Evolutionary conservation across 2,113 vertebrate species (phyloP).

Genomic region (Hassar affinis): DNA sequence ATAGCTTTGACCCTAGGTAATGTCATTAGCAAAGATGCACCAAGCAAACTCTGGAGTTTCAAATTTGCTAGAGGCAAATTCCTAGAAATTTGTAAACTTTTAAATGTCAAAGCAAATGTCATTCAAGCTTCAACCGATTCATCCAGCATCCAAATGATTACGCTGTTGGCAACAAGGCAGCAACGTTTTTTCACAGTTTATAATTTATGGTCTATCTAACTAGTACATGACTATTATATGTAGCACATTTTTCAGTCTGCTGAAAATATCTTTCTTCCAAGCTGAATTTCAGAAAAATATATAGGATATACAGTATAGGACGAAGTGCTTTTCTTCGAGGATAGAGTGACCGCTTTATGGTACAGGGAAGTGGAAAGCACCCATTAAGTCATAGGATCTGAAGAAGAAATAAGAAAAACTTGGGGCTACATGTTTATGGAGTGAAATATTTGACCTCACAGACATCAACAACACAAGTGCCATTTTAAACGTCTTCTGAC

Average conservation of each 20-base stretch:
- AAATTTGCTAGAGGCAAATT: slow-evolving; percentile 5
- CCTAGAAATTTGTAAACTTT: slow-evolving; percentile 32
- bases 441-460: slow-evolving; percentile 36
- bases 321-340: slow-evolving; percentile 17
- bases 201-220: neutral
- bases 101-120: slow-evolving; percentile 44
- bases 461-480: slow-evolving; percentile 21
- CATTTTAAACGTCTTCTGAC: slow-evolving; percentile 33
- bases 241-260: slow-evolving; percentile 9
- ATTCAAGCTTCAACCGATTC: slow-evolving; percentile 2
- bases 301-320: slow-evolving; percentile 22
- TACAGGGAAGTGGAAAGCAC: slow-evolving; percentile 35
- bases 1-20: neutral
- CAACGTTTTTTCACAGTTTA: slow-evolving; percentile 14
- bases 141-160: slow-evolving; percentile 17
- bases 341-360: slow-evolving; percentile 34
- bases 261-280: slow-evolving; percentile 19
- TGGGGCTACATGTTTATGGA: slow-evolving; percentile 35
- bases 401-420: slow-evolving; percentile 33
- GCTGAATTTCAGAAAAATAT: slow-evolving; percentile 18
- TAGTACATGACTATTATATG: neutral
- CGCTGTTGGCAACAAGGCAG: slow-evolving; percentile 27
- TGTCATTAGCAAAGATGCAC: slow-evolving; percentile 26
- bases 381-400: slow-evolving; percentile 32
- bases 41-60: slow-evolving; percentile 1